Evolutionary conservation across 2,797 vertebrate genomes (phyloP), one percentile per base, ranked within the genome.

Genomic region (Myotis findleyi): DNA sequence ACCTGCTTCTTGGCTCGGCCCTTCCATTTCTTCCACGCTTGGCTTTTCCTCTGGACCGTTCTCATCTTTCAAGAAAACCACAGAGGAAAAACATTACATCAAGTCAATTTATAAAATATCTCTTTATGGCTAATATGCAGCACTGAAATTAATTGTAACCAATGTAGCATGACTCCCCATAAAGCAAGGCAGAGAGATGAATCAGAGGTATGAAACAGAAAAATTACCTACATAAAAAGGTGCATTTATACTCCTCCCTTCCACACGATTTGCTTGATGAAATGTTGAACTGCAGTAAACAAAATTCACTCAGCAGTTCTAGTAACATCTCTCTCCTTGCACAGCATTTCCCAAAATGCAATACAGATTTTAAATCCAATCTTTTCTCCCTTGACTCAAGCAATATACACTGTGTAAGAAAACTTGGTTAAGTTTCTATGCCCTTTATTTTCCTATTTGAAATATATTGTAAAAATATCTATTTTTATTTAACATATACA

Each of bases 1-100:
- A 98, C 98, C 98, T 98, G 97, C 53, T 96, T 98, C 98, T 97
- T 23, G 90, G 76, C 90, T 97, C 88, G 93, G 95, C 62, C 66
- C 93, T 93, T 98, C 95, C 0, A 5, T 94, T 95, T 97, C 98
- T 85, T 98, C 88, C 0, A 3, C 7, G 23, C 44, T 97, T 93
- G 38, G 95, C 64, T 98, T 98, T 76, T 97, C 97, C 38, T 91
- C 97, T 38, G 96, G 41, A 59, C 80, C 14, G 0, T 94, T 97
- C 90, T 96, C 97, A 97, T 98, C 98, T 98, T 97, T 68, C 0
- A 62, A 93, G 77, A 87, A 97, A 98, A 98, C 86, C 79, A 96
- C 33, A 95, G 66, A 89, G 62, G 57, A 11, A 96, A 85, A 91
- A 96, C 85, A 87, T 89, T 41, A 94, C 33, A 93, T 93, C 57